A percentile compares a stretch with the other conserved stretches of the same genome.
These are phyloP conservation scores for Odontamblyopus rebecca DNA, from an alignment of 2,797 vertebrate species.

Conservation along the genomic window DNA sequence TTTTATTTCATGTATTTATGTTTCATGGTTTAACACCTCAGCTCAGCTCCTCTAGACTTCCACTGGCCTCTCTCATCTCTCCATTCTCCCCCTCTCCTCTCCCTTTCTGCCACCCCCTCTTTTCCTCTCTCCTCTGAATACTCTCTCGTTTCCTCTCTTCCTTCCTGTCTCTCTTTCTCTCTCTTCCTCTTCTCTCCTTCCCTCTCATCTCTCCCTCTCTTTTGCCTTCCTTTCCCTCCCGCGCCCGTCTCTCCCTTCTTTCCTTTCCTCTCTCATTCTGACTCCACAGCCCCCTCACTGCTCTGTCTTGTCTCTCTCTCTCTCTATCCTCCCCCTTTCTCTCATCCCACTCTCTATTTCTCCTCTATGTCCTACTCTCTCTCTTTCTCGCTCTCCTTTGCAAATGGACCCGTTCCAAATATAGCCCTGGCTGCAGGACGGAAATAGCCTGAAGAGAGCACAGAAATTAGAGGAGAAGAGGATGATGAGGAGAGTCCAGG, in stretches of 20 bases:
- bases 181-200: too few relatives aligned
- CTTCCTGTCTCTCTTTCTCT: too few relatives aligned
- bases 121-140: too few relatives aligned
- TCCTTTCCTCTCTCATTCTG: not conserved
- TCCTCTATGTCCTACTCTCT: not conserved
- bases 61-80: too few relatives aligned
- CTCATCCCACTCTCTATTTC: not conserved
- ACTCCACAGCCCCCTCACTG: too few relatives aligned
- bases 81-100: too few relatives aligned
- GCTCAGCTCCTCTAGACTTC: too few relatives aligned
- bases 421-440: not conserved
- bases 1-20: too few relatives aligned
- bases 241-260: not conserved
- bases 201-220: not conserved
- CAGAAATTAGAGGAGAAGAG: not conserved
- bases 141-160: too few relatives aligned
- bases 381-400: conserved; percentile 1
- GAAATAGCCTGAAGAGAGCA: not conserved
- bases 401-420: conserved; percentile 6
- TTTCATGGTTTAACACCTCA: too few relatives aligned
- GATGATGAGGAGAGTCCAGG: not conserved
- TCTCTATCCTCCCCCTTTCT: not conserved
- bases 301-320: not conserved
- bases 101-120: too few relatives aligned
- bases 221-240: not conserved